Evolutionary conservation across 2,888 invertebrate species (phyloP), one percentile per base, ranked within the genome.

Genomic region (Epistrophe grossulariae): DNA sequence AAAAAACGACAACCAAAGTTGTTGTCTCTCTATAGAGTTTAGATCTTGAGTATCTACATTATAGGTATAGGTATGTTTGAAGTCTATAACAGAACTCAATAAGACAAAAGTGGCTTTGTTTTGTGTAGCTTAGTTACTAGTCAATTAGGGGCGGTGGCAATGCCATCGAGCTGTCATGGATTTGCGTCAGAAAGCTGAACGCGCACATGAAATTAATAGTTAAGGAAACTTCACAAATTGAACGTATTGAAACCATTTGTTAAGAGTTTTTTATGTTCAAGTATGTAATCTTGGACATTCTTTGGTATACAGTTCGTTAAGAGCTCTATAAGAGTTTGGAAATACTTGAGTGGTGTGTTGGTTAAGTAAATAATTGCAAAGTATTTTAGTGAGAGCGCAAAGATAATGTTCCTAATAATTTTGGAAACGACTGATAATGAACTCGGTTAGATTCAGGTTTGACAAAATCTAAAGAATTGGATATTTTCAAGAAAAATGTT

Each of bases 61-160:
- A 2, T 10, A 38, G 40, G 40, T 40, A 40, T 6, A 40, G 40
- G 40, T 13, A 40, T 13, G 40, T 38, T 38, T 50, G 1, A 24
- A 52, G 52, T 13, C 52, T 55, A 35, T 62, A 78, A 57, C 60
- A 73, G 73, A 85, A 70, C 64, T 31, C 48, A 19, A 60, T 13
- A 55, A 79, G 60, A 74, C 64, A 59, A 35, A 50, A 78, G 72
- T 24, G 4, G 43, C 68, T 43, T 80, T 74, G 70, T 60, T 35
- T 68, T 50, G 19, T 59, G 31, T 28, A 52, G 70, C 55, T 38
- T 38, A 62, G 60, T 40, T 64, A 28, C 19, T 10, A 43, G 76
- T 73, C 79, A 79, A 85, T 85, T 85, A 85, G 82, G 78, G 85
- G 82, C 82, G 85, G 78, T 73, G 64, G 73, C 68, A 68, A 38